Evolutionary conservation across 2,888 invertebrate genomes (phyloP).

Genomic region (Lasioglossum pauxillum): DNA sequence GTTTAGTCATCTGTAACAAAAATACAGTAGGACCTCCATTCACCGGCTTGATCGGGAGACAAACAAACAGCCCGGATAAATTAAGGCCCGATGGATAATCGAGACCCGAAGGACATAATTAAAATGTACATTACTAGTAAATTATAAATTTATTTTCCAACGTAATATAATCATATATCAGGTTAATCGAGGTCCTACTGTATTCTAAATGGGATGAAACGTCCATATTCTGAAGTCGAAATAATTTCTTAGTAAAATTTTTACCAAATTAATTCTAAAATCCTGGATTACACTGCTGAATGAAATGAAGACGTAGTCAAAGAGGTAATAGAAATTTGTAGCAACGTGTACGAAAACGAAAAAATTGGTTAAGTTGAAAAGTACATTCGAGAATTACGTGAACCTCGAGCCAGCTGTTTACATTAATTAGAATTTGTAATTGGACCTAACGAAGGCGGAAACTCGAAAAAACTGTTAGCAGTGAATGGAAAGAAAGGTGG

Average conservation of each 20-base stretch:
- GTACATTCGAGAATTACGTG: neutral
- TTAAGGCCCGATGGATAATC: no score
- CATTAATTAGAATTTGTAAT: slow-evolving; percentile 4
- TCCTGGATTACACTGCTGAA: neutral
- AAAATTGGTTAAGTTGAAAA: neutral
- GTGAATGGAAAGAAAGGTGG: slow-evolving; percentile 3
- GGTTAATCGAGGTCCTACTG: no score
- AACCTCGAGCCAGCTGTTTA: neutral
- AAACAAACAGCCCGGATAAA: no score
- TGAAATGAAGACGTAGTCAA: neutral
- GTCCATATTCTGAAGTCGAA: no score
- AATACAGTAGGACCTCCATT: no score
- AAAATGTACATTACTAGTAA: no score
- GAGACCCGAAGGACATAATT: no score
- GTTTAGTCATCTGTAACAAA: no score
- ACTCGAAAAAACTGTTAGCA: neutral
- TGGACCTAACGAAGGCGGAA: neutral
- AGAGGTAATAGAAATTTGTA: neutral
- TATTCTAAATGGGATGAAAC: no score
- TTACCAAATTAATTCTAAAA: neutral
- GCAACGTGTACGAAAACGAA: neutral
- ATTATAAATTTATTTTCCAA: no score
- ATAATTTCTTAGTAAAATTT: neutral
- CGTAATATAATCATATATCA: no score
- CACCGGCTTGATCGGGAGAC: no score